Percentiles rank a stretch among this genome's conserved stretches.
These are phyloP conservation scores for Tryphoninae sp. DNA, from an alignment of 2,888 invertebrate species.

Conservation along the genomic window DNA sequence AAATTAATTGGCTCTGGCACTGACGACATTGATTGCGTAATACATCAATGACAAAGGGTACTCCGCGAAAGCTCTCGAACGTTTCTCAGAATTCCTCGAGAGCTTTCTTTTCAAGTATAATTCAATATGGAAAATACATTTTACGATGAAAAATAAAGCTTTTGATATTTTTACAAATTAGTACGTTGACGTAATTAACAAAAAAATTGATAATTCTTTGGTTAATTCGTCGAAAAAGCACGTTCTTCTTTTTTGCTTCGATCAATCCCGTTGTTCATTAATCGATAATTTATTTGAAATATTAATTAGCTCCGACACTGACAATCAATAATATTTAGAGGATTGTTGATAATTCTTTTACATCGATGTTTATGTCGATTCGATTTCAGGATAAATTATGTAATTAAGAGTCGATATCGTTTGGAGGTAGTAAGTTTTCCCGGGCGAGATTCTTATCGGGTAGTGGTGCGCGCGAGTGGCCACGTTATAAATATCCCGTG, in stretches of 20 bases:
- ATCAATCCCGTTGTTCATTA: no score
- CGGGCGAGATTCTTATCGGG: conserved; percentile 17
- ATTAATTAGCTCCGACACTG: no score
- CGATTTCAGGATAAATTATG: no score
- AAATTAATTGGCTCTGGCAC: no score
- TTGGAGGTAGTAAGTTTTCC: neutral
- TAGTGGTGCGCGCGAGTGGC: conserved; percentile 20
- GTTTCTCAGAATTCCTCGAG: neutral
- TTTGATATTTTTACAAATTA: neutral
- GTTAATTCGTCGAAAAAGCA: neutral
- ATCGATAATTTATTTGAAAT: no score
- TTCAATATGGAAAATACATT: neutral
- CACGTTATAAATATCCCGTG: conserved; percentile 40
- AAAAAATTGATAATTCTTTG: neutral
- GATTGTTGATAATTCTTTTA: no score
- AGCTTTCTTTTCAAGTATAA: neutral
- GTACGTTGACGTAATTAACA: neutral
- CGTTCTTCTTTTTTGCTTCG: no score
- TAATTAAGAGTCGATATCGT: neutral
- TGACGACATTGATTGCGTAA: no score
- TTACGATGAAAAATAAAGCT: neutral
- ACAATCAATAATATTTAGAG: no score
- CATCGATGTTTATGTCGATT: no score
- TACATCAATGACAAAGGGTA: neutral
- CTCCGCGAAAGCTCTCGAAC: no score